Percentiles rank a stretch among this genome's conserved stretches.
These are phyloP conservation scores for Ips nitidus DNA, from an alignment of 1,140 invertebrate species.

Conservation along the genomic window DNA sequence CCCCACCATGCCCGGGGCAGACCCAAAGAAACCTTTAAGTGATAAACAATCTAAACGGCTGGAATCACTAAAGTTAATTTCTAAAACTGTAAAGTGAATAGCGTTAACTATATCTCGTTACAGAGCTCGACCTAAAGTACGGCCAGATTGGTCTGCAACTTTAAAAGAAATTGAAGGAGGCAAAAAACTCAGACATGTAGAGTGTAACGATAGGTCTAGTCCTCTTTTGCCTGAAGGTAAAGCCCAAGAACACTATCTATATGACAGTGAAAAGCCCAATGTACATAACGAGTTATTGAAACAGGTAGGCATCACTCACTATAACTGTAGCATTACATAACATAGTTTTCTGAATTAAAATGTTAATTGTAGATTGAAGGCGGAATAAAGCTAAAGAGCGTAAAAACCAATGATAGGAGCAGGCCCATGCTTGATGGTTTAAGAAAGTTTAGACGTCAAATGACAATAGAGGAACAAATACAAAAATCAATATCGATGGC, in stretches of 20 bases:
- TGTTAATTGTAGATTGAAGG: conserved; percentile 62
- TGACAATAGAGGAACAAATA: conserved; percentile 86
- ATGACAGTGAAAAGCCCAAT: conserved; percentile 85
- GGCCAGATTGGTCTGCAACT: conserved; percentile 86
- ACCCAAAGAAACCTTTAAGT: conserved; percentile 56
- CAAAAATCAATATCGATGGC: conserved; percentile 74
- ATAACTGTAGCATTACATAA: neutral
- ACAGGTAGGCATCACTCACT: conserved; percentile 54
- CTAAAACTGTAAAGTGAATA: neutral
- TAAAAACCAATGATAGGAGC: conserved; percentile 82
- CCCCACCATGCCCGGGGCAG: conserved; percentile 55
- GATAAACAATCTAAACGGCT: conserved; percentile 61
- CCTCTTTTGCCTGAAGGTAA: conserved; percentile 66
- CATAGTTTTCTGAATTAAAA: neutral
- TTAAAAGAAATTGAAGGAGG: conserved; percentile 86
- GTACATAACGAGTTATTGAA: conserved; percentile 80
- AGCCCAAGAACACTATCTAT: conserved; percentile 72
- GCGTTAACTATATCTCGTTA: neutral
- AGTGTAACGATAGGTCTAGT: conserved; percentile 76
- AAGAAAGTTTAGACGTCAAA: conserved; percentile 81
- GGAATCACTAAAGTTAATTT: conserved; percentile 54
- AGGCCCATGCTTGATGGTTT: conserved; percentile 80
- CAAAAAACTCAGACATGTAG: conserved; percentile 74
- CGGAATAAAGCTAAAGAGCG: conserved; percentile 75
- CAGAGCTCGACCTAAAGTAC: conserved; percentile 70